Percentiles rank a stretch among this genome's conserved stretches.
phyloP scores from a whole-genome alignment of 2,797 vertebrate species.

The Parauchenoglanis ngamensis region DNA sequence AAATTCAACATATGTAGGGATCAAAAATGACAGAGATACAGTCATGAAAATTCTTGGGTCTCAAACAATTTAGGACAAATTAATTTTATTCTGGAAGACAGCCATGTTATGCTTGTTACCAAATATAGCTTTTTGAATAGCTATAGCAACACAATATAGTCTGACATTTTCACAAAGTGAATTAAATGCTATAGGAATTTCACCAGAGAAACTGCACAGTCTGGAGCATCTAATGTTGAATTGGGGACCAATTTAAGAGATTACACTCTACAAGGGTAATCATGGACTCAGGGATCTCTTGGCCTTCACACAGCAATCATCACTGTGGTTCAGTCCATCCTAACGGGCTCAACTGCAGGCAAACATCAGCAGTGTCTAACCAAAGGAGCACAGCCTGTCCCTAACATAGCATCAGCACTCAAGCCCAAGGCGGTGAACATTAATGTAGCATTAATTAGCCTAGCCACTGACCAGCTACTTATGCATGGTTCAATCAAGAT shows the following conservation, averaged over 20 bases:
- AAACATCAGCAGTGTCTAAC: slow-evolving; percentile 23
- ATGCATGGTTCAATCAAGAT: slow-evolving; percentile 74
- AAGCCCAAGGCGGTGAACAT: slow-evolving; percentile 63
- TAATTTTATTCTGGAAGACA: neutral
- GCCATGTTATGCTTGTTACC: neutral
- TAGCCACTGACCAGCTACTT: slow-evolving; percentile 75
- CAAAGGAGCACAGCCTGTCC: slow-evolving; percentile 29
- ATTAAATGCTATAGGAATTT: slow-evolving; percentile 13
- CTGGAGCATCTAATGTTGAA: neutral
- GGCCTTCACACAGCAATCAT: slow-evolving; percentile 19
- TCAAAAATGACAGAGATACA: neutral
- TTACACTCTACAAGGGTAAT: slow-evolving; percentile 21
- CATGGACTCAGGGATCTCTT: slow-evolving; percentile 20
- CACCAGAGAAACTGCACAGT: neutral
- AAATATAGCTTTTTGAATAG: neutral
- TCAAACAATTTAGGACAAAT: neutral
- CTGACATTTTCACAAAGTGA: neutral
- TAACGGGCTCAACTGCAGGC: slow-evolving; percentile 25
- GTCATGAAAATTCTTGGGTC: neutral
- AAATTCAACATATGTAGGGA: neutral
- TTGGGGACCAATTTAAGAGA: neutral
- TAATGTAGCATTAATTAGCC: slow-evolving; percentile 78
- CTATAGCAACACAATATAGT: neutral
- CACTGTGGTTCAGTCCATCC: slow-evolving; percentile 22
- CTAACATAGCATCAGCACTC: slow-evolving; percentile 31